These are phyloP conservation scores for Hirtodrosophila trivittata DNA, from an alignment of 2,888 invertebrate genomes.

Conservation along the genomic window DNA sequence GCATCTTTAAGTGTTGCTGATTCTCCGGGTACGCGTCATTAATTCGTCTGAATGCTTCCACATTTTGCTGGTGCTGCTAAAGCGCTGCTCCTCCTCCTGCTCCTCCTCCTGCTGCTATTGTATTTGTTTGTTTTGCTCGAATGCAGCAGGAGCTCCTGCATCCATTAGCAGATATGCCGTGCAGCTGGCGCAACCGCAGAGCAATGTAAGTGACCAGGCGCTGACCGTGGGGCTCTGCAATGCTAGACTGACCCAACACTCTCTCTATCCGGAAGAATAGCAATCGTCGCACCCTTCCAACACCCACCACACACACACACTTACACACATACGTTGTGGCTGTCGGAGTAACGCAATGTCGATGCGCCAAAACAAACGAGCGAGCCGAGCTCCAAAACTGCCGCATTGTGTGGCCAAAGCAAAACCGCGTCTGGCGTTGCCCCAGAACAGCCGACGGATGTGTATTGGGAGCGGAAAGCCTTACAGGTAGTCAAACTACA, in stretches of 20 bases:
- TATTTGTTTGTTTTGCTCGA: slow-evolving; percentile 27
- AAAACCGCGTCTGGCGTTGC: slow-evolving; percentile 50
- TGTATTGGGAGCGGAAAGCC: slow-evolving; percentile 66
- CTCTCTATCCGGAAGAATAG: slow-evolving; percentile 27
- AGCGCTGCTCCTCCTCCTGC: slow-evolving; percentile 1
- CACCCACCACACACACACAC: background rate
- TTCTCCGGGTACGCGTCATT: slow-evolving; percentile 59
- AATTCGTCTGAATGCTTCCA: slow-evolving; percentile 63
- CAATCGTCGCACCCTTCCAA: slow-evolving; percentile 1
- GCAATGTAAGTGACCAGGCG: slow-evolving; percentile 52
- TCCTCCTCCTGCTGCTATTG: slow-evolving; percentile 12
- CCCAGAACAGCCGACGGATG: slow-evolving; percentile 50
- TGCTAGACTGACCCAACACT: slow-evolving; percentile 32
- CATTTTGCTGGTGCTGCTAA: slow-evolving; percentile 30
- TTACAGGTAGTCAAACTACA: slow-evolving; percentile 49
- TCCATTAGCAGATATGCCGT: slow-evolving; percentile 57
- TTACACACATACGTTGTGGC: background rate
- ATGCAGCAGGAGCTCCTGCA: slow-evolving; percentile 18
- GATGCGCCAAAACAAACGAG: slow-evolving; percentile 29
- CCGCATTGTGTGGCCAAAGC: slow-evolving; percentile 67
- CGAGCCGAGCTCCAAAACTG: slow-evolving; percentile 38
- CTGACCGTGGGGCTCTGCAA: slow-evolving; percentile 7
- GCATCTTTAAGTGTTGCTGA: slow-evolving; percentile 55
- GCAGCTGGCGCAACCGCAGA: slow-evolving; percentile 52
- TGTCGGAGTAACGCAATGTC: slow-evolving; percentile 15